These are phyloP conservation scores for Agapornis canus DNA, from an alignment of 2,797 vertebrate species.

Conservation along the genomic window DNA sequence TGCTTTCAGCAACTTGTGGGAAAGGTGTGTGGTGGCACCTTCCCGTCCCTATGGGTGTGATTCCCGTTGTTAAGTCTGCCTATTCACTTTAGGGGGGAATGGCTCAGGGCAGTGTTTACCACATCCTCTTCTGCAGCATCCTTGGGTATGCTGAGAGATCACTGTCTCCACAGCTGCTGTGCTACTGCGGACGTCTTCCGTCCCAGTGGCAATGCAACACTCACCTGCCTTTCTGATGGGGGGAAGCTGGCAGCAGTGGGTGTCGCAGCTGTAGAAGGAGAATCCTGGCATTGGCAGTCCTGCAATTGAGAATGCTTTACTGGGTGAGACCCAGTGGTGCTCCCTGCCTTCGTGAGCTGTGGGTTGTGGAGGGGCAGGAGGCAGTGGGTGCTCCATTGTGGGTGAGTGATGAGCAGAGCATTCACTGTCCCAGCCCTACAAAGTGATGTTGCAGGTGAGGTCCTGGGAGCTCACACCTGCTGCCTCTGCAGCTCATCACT, in stretches of 20 bases:
- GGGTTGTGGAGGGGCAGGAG: rapidly evolving
- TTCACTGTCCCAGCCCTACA: background rate
- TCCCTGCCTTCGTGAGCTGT: rapidly evolving
- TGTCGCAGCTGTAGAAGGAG: background rate
- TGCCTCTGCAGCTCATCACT: background rate
- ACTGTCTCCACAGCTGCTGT: background rate
- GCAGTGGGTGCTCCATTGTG: background rate
- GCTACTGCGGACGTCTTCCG: rapidly evolving
- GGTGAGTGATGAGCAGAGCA: background rate
- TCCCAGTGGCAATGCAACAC: background rate
- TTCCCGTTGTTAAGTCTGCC: background rate
- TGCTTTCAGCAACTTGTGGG: background rate
- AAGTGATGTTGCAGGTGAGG: background rate
- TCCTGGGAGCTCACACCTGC: rapidly evolving
- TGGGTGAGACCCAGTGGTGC: rapidly evolving
- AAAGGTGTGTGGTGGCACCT: background rate
- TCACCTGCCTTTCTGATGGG: background rate
- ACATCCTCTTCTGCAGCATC: rapidly evolving
- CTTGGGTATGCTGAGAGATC: background rate
- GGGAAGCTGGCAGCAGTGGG: background rate
- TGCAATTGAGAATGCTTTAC: background rate
- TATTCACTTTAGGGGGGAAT: background rate
- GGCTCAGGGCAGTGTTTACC: background rate
- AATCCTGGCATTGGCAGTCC: rapidly evolving
- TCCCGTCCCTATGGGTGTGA: rapidly evolving